A percentile compares a stretch with the other conserved stretches of the same genome.
Conservation (phyloP, 2,113 vertebrate species). For the Thomomys bottae region DNA sequence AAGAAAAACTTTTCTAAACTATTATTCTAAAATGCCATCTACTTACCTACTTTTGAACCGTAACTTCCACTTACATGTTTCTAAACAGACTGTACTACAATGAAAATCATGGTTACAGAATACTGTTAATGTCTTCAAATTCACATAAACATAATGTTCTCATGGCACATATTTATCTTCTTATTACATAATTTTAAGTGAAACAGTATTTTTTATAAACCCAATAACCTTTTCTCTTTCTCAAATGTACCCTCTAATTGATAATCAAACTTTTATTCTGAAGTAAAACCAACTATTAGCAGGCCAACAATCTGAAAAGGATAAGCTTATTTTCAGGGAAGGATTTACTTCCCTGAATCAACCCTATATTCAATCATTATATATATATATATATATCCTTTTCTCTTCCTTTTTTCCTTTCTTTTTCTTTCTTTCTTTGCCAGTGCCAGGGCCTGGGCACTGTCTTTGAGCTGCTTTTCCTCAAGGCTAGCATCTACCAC, state of each 20-base stretch:
- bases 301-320: neutral
- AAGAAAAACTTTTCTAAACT: neutral
- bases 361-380: conserved; percentile 10
- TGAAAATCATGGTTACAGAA: neutral
- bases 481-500: too few relatives aligned
- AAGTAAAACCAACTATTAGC: conserved; percentile 13
- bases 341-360: too few relatives aligned
- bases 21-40: too few relatives aligned
- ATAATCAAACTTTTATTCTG: neutral
- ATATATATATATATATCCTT: too few relatives aligned
- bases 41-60: too few relatives aligned
- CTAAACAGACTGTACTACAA: neutral
- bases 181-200: neutral
- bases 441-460: too few relatives aligned
- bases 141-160: neutral
- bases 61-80: too few relatives aligned
- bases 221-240: neutral
- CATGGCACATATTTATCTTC: neutral
- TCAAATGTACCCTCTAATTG: neutral
- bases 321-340: conserved; percentile 4
- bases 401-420: neutral
- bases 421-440: too few relatives aligned
- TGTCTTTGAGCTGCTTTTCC: neutral
- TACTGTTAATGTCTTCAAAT: neutral
- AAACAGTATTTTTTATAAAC: neutral